These are phyloP conservation scores for Drosophila seguyi DNA, from an alignment of 1,140 invertebrate genomes.

Conservation along the genomic window DNA sequence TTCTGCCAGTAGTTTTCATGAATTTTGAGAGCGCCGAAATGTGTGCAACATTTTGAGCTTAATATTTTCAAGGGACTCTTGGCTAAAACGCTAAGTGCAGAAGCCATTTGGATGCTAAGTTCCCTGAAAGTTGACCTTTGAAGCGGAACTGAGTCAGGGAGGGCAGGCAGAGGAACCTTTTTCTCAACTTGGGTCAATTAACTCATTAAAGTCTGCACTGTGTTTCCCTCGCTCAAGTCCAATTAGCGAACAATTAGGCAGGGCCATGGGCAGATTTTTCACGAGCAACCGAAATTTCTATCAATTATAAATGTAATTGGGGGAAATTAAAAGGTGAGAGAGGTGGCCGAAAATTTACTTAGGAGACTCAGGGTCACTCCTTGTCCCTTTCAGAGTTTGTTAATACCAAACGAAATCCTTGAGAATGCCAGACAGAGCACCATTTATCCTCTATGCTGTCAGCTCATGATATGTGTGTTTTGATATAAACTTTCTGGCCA, in stretches of 20 bases:
- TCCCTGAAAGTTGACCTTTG: constrained; percentile 20
- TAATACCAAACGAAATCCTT: not conserved
- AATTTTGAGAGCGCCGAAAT: constrained; percentile 21
- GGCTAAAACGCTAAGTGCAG: constrained; percentile 24
- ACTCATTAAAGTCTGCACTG: constrained; percentile 34
- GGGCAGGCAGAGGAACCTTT: not conserved
- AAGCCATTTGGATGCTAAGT: constrained; percentile 36
- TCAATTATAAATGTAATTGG: constrained; percentile 47
- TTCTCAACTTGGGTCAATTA: constrained; percentile 35
- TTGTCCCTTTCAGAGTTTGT: not conserved
- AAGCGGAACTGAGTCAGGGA: not conserved
- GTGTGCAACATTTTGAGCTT: constrained; percentile 20
- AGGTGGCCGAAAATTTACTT: constrained; percentile 4
- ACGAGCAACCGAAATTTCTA: constrained; percentile 33
- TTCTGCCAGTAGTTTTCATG: constrained; percentile 18
- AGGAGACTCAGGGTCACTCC: no score
- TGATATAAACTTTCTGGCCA: constrained; percentile 30
- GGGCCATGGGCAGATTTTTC: constrained; percentile 26
- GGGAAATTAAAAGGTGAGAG: constrained; percentile 2
- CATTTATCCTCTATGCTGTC: constrained; percentile 5
- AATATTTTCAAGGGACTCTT: constrained; percentile 21
- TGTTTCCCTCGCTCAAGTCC: constrained; percentile 28
- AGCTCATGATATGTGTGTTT: constrained; percentile 34
- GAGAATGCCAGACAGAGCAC: not conserved
- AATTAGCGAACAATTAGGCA: constrained; percentile 53